These are phyloP conservation scores for Agrotis segetum DNA, from an alignment of 2,888 invertebrate species.

Conservation along the genomic window DNA sequence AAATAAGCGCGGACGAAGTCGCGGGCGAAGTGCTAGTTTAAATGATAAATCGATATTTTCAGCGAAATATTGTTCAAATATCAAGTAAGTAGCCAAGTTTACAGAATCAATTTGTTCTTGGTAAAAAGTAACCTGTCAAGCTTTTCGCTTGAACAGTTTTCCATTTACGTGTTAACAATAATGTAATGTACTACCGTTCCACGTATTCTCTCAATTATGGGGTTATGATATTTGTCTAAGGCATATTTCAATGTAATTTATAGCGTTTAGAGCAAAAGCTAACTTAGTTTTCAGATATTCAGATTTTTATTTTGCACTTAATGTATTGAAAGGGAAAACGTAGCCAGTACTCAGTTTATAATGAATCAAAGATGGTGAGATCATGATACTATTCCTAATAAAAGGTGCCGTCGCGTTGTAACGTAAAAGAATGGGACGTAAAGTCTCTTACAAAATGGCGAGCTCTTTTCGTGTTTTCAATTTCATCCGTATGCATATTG, in stretches of 20 bases:
- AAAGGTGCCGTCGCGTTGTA: conserved; percentile 40
- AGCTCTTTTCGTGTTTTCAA: conserved; percentile 49
- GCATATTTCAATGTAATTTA: not conserved
- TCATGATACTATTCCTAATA: conserved; percentile 30
- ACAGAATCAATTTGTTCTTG: not conserved
- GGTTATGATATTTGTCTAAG: not conserved
- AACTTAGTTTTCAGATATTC: not conserved
- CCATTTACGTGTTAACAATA: not conserved
- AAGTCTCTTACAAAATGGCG: conserved; percentile 38
- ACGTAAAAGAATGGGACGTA: conserved; percentile 32
- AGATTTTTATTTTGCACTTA: not conserved
- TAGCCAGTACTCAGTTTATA: not conserved
- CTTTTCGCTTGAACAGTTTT: not conserved
- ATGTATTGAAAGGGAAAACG: not conserved
- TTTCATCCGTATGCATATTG: conserved; percentile 46
- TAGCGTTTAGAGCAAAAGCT: not conserved
- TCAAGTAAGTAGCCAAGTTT: not conserved
- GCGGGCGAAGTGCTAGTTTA: too few relatives aligned
- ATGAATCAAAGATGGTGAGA: conserved; percentile 24
- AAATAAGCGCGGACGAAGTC: too few relatives aligned
- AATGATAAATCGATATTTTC: conserved; percentile 27
- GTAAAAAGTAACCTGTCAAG: not conserved
- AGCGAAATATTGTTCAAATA: conserved; percentile 9
- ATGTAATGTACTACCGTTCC: not conserved
- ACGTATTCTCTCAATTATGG: not conserved